phyloP scores from a whole-genome alignment of 2,797 vertebrate genomes.

The Myotis myotis region DNA sequence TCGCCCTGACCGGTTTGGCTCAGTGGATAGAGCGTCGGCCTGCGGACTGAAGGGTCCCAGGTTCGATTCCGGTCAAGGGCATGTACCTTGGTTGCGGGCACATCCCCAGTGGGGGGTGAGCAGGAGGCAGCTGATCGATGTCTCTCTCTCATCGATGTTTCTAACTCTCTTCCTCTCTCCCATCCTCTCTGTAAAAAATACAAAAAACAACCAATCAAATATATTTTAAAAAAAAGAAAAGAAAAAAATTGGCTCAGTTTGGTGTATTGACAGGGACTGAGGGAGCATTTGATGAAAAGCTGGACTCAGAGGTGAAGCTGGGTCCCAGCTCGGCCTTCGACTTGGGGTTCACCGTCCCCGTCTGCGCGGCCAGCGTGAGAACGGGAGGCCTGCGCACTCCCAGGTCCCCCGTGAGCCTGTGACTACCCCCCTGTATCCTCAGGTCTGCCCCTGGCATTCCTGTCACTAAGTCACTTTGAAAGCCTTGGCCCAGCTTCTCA shows the following conservation, averaged over 20 bases:
- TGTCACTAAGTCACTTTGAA: constrained; percentile 82
- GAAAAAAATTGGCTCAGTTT: not conserved
- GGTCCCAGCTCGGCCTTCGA: not conserved
- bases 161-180: too few species aligned
- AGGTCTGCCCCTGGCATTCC: constrained; percentile 76
- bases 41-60: too few species aligned
- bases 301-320: not conserved
- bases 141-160: too few species aligned
- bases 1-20: not conserved
- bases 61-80: too few species aligned
- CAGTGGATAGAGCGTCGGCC: too few species aligned
- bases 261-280: not conserved
- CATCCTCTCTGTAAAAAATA: too few species aligned
- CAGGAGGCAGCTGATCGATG: too few species aligned
- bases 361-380: not conserved
- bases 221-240: too few species aligned
- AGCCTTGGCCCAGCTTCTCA: constrained; percentile 80
- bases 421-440: constrained; percentile 40
- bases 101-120: too few species aligned
- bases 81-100: too few species aligned
- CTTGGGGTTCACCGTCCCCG: not conserved
- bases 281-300: not conserved
- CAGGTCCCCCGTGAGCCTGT: constrained; percentile 47
- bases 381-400: not conserved
- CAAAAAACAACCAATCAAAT: too few species aligned